Conservation (phyloP, 2,797 vertebrate genomes). For the Lates japonicus region DNA sequence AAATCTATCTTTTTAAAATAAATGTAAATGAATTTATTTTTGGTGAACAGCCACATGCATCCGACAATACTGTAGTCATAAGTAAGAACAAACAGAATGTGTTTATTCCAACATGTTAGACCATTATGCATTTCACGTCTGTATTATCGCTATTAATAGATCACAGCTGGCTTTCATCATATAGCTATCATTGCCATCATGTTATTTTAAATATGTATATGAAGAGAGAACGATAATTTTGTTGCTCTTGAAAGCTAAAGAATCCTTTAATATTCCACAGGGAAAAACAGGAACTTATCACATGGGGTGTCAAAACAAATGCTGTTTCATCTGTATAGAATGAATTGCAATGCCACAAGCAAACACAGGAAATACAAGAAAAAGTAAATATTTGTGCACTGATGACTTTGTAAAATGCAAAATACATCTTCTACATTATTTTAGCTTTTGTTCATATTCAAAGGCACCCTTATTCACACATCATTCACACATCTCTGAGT, state of each 20-base stretch:
- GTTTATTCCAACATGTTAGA: conserved; percentile 27
- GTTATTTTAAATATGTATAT: conserved; percentile 22
- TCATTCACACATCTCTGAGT: conserved; percentile 1
- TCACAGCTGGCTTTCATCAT: conserved; percentile 35
- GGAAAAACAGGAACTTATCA: conserved; percentile 26
- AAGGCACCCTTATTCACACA: neutral
- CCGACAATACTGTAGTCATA: conserved; percentile 19
- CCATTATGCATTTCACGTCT: conserved; percentile 3
- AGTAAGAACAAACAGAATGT: conserved; percentile 53
- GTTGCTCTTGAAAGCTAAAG: conserved; percentile 23
- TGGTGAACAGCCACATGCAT: conserved; percentile 36
- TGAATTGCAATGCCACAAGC: neutral
- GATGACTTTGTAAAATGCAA: conserved; percentile 22
- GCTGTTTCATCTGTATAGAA: neutral
- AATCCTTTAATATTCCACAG: conserved; percentile 31
- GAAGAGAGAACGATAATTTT: conserved; percentile 8
- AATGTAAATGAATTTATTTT: conserved; percentile 67
- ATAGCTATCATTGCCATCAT: neutral
- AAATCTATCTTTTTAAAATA: conserved; percentile 44
- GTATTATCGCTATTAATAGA: conserved; percentile 36
- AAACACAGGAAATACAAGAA: neutral
- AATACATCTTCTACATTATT: conserved; percentile 5
- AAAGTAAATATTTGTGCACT: neutral
- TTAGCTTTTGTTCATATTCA: conserved; percentile 14
- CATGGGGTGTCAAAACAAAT: conserved; percentile 20